These are phyloP conservation scores for Dysdera silvatica DNA, from an alignment of 1,140 invertebrate genomes.

Conservation along the genomic window DNA sequence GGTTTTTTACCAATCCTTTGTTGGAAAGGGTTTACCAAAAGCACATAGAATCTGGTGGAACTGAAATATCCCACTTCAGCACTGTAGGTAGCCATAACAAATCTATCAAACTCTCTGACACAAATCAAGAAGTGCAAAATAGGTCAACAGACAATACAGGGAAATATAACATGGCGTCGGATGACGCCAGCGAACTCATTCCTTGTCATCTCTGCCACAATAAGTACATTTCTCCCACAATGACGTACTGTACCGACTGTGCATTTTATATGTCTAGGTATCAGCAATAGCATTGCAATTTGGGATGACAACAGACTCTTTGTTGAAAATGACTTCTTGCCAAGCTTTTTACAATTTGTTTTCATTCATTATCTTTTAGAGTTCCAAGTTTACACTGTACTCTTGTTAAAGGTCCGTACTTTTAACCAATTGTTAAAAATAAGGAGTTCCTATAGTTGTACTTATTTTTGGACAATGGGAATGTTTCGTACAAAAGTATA, in stretches of 20 bases:
- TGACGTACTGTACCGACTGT: constrained; percentile 75
- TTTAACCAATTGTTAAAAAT: no score
- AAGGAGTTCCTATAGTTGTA: no score
- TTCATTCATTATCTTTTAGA: no score
- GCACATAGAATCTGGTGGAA: constrained; percentile 45
- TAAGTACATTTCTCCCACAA: constrained; percentile 61
- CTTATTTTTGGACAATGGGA: no score
- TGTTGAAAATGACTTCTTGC: no score
- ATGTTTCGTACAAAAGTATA: no score
- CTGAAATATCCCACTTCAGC: constrained; percentile 21
- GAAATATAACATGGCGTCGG: background rate
- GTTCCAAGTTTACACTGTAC: no score
- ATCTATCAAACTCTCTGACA: no score
- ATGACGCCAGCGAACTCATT: constrained; percentile 37
- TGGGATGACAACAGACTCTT: no score
- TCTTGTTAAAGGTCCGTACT: no score
- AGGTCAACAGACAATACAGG: background rate
- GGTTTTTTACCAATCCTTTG: constrained; percentile 83
- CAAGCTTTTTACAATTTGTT: no score
- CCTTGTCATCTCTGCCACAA: constrained; percentile 76
- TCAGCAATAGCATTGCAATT: constrained; percentile 8
- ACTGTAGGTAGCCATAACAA: no score
- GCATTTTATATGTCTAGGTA: constrained; percentile 85
- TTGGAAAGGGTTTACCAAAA: constrained; percentile 69
- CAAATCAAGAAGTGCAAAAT: background rate